phyloP scores from a whole-genome alignment of 2,113 vertebrate species.

The Cheirogaleus medius region DNA sequence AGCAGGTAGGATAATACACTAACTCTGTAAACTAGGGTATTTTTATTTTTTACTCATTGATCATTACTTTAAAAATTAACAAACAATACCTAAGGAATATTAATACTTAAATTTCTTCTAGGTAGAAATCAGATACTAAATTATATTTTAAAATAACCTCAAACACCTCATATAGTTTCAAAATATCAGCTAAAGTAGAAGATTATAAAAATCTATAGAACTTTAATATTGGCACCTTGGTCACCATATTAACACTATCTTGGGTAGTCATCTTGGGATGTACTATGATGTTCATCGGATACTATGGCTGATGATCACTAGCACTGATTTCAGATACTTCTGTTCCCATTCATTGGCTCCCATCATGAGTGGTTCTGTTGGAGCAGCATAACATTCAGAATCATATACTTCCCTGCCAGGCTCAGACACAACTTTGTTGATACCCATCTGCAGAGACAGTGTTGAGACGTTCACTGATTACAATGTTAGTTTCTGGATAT shows the following conservation, averaged over 20 bases:
- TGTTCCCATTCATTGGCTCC: slow-evolving; percentile 93
- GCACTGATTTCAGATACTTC: slow-evolving; percentile 92
- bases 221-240: slow-evolving; percentile 86
- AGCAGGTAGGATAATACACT: neutral
- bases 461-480: slow-evolving; percentile 92
- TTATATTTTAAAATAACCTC: slow-evolving; percentile 64
- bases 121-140: slow-evolving; percentile 65
- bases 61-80: slow-evolving; percentile 76
- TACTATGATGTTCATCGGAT: slow-evolving; percentile 90
- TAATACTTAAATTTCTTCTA: slow-evolving; percentile 70
- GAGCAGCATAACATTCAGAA: slow-evolving; percentile 91
- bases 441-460: slow-evolving; percentile 94
- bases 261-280: slow-evolving; percentile 88
- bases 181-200: slow-evolving; percentile 73
- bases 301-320: slow-evolving; percentile 93
- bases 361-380: slow-evolving; percentile 89
- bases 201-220: slow-evolving; percentile 82
- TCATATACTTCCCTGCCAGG: slow-evolving; percentile 92
- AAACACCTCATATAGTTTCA: slow-evolving; percentile 70
- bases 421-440: slow-evolving; percentile 93
- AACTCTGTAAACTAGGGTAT: neutral
- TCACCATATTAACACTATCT: slow-evolving; percentile 91
- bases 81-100: slow-evolving; percentile 74
- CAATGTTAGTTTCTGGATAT: slow-evolving; percentile 89
- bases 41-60: slow-evolving; percentile 53